Evolutionary conservation across 2,113 vertebrate genomes (phyloP).

Genomic region (Microcebus ravelobensis): DNA sequence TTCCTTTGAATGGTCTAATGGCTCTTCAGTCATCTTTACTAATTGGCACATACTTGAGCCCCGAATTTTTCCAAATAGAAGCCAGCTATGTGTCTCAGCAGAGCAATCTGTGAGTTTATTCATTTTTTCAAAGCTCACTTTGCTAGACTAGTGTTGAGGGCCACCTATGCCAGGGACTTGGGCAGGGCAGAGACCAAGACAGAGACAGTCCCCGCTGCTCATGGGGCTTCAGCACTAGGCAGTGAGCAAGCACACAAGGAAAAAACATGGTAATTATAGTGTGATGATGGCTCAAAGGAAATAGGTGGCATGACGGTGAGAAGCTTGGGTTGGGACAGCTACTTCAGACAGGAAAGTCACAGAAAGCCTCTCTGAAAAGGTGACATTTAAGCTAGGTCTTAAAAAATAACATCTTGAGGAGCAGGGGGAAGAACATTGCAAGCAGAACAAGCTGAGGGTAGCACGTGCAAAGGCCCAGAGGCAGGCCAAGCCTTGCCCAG

Average conservation of each 20-base stretch:
- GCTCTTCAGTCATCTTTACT: slow-evolving; percentile 89
- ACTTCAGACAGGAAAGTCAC: not conserved
- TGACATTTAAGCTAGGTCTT: not conserved
- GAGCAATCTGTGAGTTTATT: slow-evolving; percentile 87
- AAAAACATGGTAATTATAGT: not conserved
- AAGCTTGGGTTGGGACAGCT: not conserved
- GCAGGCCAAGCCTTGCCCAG: not conserved
- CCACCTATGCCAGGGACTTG: not conserved
- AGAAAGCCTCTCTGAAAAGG: not conserved
- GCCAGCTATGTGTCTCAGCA: slow-evolving; percentile 88
- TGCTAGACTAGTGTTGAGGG: not conserved
- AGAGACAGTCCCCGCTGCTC: not conserved
- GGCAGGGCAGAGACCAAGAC: not conserved
- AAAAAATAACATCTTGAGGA: not conserved
- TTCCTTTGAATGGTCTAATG: slow-evolving; percentile 91
- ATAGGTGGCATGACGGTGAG: not conserved
- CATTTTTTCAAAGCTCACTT: slow-evolving; percentile 19
- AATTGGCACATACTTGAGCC: slow-evolving; percentile 92
- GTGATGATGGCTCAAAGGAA: not conserved
- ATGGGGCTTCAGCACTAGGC: not conserved
- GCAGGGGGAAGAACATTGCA: not conserved
- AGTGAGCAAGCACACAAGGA: not conserved
- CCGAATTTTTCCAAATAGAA: slow-evolving; percentile 80
- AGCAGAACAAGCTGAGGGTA: not conserved
- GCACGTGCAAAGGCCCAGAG: not conserved